Evolutionary conservation across 2,888 invertebrate genomes (phyloP).

Genomic region (Strigamia transsilvanica): DNA sequence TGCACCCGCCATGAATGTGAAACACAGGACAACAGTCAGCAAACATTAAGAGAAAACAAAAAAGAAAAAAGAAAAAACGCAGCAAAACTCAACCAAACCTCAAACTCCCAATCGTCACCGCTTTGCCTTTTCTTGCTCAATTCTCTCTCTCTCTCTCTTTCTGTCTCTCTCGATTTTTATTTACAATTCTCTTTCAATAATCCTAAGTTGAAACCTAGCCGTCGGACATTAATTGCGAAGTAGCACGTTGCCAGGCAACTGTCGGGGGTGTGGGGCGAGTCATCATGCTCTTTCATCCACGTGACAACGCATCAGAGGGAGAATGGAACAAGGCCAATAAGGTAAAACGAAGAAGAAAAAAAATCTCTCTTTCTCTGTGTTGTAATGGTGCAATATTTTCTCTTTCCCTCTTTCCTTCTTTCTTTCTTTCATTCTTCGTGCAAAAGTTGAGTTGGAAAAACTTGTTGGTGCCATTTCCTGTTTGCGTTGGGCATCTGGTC

Average conservation of each 20-base stretch:
- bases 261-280: not conserved
- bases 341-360: not conserved
- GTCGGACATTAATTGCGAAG: not conserved
- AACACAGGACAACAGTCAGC: not conserved
- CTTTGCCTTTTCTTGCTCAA: not conserved
- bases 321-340: slow-evolving; percentile 11
- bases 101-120: too few species aligned
- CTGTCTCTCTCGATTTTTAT: not conserved
- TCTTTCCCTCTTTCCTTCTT: too few species aligned
- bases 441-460: not conserved
- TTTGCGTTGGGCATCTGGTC: slow-evolving; percentile 33
- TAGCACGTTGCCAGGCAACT: not conserved
- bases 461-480: slow-evolving; percentile 6
- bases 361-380: not conserved
- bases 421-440: not conserved
- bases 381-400: not conserved
- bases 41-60: not conserved
- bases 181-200: not conserved
- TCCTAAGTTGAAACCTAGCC: not conserved
- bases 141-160: too few species aligned
- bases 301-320: not conserved
- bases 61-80: not conserved
- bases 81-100: too few species aligned
- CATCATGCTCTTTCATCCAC: slow-evolving; percentile 17
- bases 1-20: slow-evolving; percentile 20